A percentile compares a stretch with the other conserved stretches of the same genome.
Evolutionary conservation across 2,113 vertebrate genomes (phyloP).

Genomic region (Elephantulus edwardii): DNA sequence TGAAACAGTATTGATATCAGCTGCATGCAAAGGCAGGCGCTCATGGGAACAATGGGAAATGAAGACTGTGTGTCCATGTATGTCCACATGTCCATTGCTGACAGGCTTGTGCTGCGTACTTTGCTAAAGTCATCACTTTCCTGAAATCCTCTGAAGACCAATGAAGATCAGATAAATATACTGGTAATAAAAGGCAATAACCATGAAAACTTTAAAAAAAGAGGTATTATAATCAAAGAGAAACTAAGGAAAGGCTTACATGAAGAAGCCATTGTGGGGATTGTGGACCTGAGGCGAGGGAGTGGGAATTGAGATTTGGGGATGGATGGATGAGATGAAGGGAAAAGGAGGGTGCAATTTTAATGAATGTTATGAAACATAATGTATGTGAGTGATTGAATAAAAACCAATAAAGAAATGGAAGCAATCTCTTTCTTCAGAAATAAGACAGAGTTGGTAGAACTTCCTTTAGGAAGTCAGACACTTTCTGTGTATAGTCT

Average conservation of each 20-base stretch:
- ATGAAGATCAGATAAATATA: background rate
- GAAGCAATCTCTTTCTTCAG: too few relatives aligned
- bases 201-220: background rate
- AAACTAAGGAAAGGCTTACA: too few relatives aligned
- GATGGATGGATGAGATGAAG: too few relatives aligned
- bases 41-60: conserved; percentile 61
- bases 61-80: background rate
- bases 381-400: too few relatives aligned
- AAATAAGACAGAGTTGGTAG: background rate
- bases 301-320: too few relatives aligned
- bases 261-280: too few relatives aligned
- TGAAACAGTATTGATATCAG: conserved; percentile 69
- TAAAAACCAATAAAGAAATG: too few relatives aligned
- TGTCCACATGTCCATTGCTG: background rate
- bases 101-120: background rate
- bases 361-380: too few relatives aligned
- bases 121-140: background rate
- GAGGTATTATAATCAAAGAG: too few relatives aligned
- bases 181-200: background rate
- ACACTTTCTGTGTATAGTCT: conserved; percentile 14
- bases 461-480: background rate
- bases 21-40: conserved; percentile 49
- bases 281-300: too few relatives aligned
- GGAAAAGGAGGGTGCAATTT: too few relatives aligned
- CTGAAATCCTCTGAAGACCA: background rate